phyloP scores from a whole-genome alignment of 2,888 invertebrate species.

The Heliothis peltigera region DNA sequence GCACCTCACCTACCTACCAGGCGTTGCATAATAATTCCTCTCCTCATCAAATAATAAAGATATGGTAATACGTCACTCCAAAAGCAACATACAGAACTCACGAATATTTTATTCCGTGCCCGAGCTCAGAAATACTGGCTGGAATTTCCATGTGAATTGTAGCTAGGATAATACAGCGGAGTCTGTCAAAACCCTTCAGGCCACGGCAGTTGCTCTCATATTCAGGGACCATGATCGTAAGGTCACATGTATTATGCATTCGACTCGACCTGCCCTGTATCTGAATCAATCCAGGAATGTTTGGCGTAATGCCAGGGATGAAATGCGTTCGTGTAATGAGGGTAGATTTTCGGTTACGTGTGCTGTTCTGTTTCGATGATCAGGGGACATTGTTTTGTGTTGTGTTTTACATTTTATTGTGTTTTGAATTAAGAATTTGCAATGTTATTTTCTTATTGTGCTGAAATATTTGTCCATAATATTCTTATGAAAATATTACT shows the following conservation, averaged over 20 bases:
- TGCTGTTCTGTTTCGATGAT: conserved; percentile 46
- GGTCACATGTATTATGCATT: conserved; percentile 84
- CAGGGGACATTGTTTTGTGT: conserved; percentile 54
- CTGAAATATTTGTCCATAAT: too few species aligned
- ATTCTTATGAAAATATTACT: too few species aligned
- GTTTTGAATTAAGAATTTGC: neutral
- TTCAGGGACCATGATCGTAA: conserved; percentile 72
- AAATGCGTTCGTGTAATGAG: conserved; percentile 76
- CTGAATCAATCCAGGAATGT: conserved; percentile 81
- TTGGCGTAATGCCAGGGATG: conserved; percentile 74
- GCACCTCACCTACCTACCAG: conserved; percentile 19
- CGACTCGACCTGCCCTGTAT: conserved; percentile 73
- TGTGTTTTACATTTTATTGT: conserved; percentile 20
- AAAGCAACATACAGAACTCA: conserved; percentile 45
- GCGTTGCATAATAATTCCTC: conserved; percentile 51
- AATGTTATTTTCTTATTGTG: too few species aligned
- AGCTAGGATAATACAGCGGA: conserved; percentile 69
- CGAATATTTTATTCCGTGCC: conserved; percentile 61
- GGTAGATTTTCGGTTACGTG: conserved; percentile 61
- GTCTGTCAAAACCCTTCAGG: conserved; percentile 71
- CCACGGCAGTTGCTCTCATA: conserved; percentile 66
- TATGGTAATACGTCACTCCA: conserved; percentile 61
- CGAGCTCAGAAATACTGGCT: conserved; percentile 57
- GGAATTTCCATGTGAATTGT: conserved; percentile 76
- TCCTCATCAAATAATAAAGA: conserved; percentile 62